Evolutionary conservation across 2,888 invertebrate genomes (phyloP), one percentile per base, ranked within the genome.

Genomic region (Lasioglossum morio): DNA sequence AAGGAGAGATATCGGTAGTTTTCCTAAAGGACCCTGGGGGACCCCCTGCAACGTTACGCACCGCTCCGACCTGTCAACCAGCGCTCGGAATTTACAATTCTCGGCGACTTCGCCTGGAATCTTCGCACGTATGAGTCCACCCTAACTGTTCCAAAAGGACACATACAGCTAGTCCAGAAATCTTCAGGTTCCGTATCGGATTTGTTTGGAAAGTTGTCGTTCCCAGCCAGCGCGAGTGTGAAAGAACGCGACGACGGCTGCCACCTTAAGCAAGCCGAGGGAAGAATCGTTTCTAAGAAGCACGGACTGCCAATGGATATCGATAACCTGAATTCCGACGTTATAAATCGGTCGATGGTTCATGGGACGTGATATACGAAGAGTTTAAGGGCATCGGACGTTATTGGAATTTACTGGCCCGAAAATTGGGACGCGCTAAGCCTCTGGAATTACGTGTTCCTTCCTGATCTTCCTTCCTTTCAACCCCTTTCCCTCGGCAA

Each of bases 321-420:
- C 91, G 92, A 93, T 92, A 92, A 93, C 91, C 91, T 81, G 90
- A 93, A 92, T 93, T 91, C 89, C 90, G 80, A 84, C 81, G 92
- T 92, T 93, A 93, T 93, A 94, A 94, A 94, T 94, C 90, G 93
- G 90, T 72, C 81, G 86, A 76, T 77, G 86, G 88, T 86, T 90
- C 87, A 88, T 79, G 84, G 88, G 82, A 90, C 89, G 91, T 94
- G 93, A 94, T 92, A 90, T 93, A 93, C 92, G 94, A 93, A 94
- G 92, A 92, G 91, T 94, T 93, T 92, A 92, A 93, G 90, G 90
- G 89, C 89, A 92, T 89, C 90, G 91, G 93, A 93, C 93, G 89
- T 93, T 94, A 93, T 93, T 94, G 94, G 93, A 94, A 94, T 94
- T 93, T 94, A 94, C 92, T 91, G 94, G 91, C 85, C 91, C 90